phyloP scores from a whole-genome alignment of 2,888 invertebrate species.

The Bugulina stolonifera region DNA sequence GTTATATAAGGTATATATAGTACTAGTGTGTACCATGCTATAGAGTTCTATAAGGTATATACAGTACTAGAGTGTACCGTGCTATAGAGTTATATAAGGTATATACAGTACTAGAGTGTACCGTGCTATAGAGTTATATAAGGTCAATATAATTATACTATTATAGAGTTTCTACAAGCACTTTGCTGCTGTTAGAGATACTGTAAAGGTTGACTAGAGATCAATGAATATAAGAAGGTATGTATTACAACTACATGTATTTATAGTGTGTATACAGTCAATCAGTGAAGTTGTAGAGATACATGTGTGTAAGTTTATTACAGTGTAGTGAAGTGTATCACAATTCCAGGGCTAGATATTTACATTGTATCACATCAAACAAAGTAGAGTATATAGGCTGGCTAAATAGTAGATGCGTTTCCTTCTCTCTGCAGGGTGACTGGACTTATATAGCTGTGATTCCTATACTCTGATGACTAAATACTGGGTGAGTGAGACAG shows the following conservation, averaged over 20 bases:
- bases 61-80: slow-evolving; percentile 51
- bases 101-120: not conserved
- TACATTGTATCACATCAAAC: no score
- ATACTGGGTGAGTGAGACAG: no score
- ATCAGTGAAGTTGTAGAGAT: no score
- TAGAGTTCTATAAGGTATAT: slow-evolving; percentile 50
- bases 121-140: not conserved
- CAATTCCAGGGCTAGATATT: no score
- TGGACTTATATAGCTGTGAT: no score
- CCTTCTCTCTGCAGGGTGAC: no score
- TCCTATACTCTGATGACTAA: no score
- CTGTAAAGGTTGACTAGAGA: slow-evolving; percentile 30
- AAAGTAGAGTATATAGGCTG: no score
- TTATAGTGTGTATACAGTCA: not conserved
- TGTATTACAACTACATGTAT: not conserved
- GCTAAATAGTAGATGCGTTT: no score
- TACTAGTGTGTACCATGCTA: slow-evolving; percentile 51
- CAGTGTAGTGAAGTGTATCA: no score
- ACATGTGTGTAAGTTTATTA: no score
- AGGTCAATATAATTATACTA: not conserved
- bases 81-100: slow-evolving; percentile 53
- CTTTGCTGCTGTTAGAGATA: slow-evolving; percentile 37
- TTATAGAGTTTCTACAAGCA: slow-evolving; percentile 41
- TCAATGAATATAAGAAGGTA: not conserved
- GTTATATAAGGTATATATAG: slow-evolving; percentile 51